Evolutionary conservation across 2,113 vertebrate genomes (phyloP), one percentile per base, ranked within the genome.

Genomic region (Smithornis capensis): DNA sequence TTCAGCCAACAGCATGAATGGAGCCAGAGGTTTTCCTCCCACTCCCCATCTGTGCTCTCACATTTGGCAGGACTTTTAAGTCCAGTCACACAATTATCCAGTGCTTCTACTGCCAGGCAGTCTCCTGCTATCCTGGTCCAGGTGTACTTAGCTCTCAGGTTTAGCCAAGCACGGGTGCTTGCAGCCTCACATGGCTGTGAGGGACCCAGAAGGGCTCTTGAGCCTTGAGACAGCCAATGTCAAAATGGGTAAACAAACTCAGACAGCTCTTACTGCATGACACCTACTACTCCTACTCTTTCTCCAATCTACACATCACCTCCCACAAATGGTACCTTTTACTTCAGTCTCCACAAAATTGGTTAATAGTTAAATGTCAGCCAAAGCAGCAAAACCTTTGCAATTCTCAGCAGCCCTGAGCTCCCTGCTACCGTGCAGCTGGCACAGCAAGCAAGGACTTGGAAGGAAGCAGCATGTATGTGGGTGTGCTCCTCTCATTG

Each of bases 361-460:
- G 35, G 50, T 83, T 74, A 47, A 44, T 35, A 75, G 47, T 28
- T 86, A 94, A 95, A 96, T 92, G 85, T 86, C 93, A 96, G 37
- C 45, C 4, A 17, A 59, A 94, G 68, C 55, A 79, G 75, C 49
- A 80, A 73, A 96, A 79, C 55, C 27, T 86, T 73, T 45, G 15
- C 71, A 86, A 5, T 50, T 93, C 44, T 84, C 4, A 3, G 14
- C 55, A 65, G 31, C n/a, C 53, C 40, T 33, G 59, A 70, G 82
- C 52, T 49, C 10, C 68, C 27, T 19, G 52, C 35, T 65, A 33
- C 52, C 56, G 24, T 3, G 1, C n/a, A 80, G 62, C 19, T 6
- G 2, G 38, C 33, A 22, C 14, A 67, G 75, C 35, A 55, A 52
- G 25, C 2, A 18, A 38, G 45, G 27, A 40, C 50, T 76, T 4